phyloP scores from a whole-genome alignment of 2,888 invertebrate species.

The Prosapia bicincta region DNA sequence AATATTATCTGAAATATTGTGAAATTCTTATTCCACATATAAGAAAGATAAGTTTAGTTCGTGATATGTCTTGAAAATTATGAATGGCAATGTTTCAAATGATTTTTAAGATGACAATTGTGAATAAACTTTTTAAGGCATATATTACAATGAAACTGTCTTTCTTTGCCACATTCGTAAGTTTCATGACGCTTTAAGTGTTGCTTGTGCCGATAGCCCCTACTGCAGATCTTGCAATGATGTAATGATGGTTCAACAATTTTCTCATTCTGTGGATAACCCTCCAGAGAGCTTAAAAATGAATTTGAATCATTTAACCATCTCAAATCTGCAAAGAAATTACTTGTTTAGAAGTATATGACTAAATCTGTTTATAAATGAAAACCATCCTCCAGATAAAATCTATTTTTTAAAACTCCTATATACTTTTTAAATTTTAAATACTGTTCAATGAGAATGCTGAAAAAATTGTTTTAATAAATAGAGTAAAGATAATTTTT shows the following conservation, averaged over 20 bases:
- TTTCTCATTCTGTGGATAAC: background rate
- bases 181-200: slow-evolving; percentile 22
- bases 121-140: slow-evolving; percentile 26
- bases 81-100: slow-evolving; percentile 36
- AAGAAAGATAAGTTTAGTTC: no score
- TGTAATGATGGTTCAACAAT: background rate
- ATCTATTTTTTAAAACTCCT: no score
- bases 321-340: background rate
- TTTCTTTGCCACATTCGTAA: slow-evolving; percentile 29
- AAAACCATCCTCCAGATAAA: no score
- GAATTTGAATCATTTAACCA: background rate
- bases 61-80: no score
- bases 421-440: no score
- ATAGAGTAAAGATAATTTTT: no score
- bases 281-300: background rate
- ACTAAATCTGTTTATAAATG: no score
- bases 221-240: slow-evolving; percentile 13
- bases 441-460: no score
- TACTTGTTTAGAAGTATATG: no score
- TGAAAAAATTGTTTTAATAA: no score
- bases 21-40: no score
- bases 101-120: slow-evolving; percentile 43
- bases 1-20: no score
- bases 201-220: slow-evolving; percentile 16
- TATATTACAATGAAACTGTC: slow-evolving; percentile 22